Evolutionary conservation across 1,140 invertebrate species (phyloP).

Genomic region (Platyura marginata): DNA sequence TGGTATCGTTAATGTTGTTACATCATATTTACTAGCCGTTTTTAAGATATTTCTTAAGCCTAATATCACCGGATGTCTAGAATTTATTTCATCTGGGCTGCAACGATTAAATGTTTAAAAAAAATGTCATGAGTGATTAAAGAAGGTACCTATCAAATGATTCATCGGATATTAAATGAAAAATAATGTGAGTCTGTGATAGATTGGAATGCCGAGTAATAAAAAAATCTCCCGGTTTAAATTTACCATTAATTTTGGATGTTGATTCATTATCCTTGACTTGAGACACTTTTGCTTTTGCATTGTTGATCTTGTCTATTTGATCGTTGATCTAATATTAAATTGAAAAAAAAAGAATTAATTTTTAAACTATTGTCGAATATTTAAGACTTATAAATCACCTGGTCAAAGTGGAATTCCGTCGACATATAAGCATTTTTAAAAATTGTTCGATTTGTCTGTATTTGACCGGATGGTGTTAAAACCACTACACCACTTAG

Average conservation of each 20-base stretch:
- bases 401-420: constrained; percentile 23
- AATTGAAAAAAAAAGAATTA: too few relatives aligned
- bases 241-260: constrained; percentile 15
- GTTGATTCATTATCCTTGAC: constrained; percentile 5
- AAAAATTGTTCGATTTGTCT: constrained; percentile 19
- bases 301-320: constrained; percentile 45
- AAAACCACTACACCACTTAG: constrained; percentile 74
- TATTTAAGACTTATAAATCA: too few relatives aligned
- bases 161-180: constrained; percentile 82
- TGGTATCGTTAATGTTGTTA: constrained; percentile 84
- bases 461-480: constrained; percentile 40
- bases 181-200: constrained; percentile 82
- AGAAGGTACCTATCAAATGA: constrained; percentile 30
- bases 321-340: constrained; percentile 70
- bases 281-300: constrained; percentile 19
- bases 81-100: constrained; percentile 72
- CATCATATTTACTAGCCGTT: constrained; percentile 80
- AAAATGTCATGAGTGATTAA: constrained; percentile 16
- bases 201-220: constrained; percentile 92
- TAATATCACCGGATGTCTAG: constrained; percentile 86
- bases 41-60: constrained; percentile 90
- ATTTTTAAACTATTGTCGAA: too few relatives aligned
- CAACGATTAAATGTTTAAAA: constrained; percentile 3
- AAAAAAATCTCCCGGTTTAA: constrained; percentile 78
- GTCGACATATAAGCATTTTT: constrained; percentile 23